phyloP scores from a whole-genome alignment of 2,113 vertebrate species.

The Oxygymnocypris stewartii region DNA sequence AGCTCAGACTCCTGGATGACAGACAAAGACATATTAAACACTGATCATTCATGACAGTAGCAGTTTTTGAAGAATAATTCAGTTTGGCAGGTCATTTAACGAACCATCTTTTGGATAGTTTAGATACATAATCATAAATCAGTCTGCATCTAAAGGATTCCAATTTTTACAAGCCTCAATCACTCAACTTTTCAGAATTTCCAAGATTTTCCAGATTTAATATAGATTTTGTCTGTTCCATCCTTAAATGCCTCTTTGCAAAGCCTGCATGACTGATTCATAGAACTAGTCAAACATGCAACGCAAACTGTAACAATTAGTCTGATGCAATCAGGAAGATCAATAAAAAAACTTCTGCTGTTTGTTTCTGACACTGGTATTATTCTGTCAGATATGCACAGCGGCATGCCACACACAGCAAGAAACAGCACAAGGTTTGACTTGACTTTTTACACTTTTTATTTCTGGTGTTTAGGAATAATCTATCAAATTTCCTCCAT shows the following conservation, averaged over 20 bases:
- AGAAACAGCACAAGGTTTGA: too few species aligned
- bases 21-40: conserved; percentile 15
- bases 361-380: too few species aligned
- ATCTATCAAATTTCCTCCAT: too few species aligned
- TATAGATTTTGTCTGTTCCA: not conserved
- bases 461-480: too few species aligned
- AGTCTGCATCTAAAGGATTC: not conserved
- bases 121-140: not conserved
- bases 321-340: too few species aligned
- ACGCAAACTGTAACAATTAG: not conserved
- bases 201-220: not conserved
- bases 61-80: conserved; percentile 3
- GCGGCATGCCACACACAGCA: too few species aligned
- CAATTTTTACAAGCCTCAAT: not conserved
- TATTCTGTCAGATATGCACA: too few species aligned
- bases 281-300: not conserved
- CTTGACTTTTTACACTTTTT: too few species aligned
- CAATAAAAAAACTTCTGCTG: too few species aligned
- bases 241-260: not conserved
- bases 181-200: not conserved
- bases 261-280: not conserved
- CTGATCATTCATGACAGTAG: not conserved
- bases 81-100: conserved; percentile 25
- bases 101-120: not conserved
- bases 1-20: conserved; percentile 87